A percentile compares a stretch with the other conserved stretches of the same genome.
Conservation (phyloP, 2,888 invertebrate genomes). For the Thymelicus sylvestris region DNA sequence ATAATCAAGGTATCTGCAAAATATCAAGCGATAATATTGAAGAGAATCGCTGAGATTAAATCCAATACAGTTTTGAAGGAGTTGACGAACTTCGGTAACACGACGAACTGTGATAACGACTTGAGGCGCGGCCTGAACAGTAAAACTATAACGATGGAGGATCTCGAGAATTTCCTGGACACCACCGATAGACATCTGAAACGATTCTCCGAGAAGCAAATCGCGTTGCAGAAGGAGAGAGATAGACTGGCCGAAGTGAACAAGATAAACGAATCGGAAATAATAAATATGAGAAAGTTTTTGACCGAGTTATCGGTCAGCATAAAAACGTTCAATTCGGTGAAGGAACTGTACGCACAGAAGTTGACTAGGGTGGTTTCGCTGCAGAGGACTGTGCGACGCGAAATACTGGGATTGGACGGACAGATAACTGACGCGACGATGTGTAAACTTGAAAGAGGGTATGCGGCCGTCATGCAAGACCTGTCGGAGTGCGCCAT, state of each 20-base stretch:
- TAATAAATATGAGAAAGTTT: constrained; percentile 72
- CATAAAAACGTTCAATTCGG: constrained; percentile 69
- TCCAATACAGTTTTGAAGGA: constrained; percentile 73
- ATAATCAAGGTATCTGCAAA: constrained; percentile 78
- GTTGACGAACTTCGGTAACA: constrained; percentile 72
- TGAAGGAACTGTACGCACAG: constrained; percentile 71
- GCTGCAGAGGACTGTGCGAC: constrained; percentile 69
- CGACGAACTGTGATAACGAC: constrained; percentile 62
- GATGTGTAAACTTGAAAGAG: constrained; percentile 69
- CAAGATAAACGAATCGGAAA: constrained; percentile 73
- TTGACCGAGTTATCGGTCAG: constrained; percentile 70
- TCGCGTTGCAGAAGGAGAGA: constrained; percentile 68
- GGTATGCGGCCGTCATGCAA: constrained; percentile 72
- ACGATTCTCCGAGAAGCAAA: constrained; percentile 70
- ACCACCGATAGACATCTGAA: constrained; percentile 73
- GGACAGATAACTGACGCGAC: constrained; percentile 58
- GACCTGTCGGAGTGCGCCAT: constrained; percentile 70
- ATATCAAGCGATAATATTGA: constrained; percentile 76
- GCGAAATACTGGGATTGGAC: constrained; percentile 70
- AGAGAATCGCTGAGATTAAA: constrained; percentile 75
- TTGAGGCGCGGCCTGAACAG: constrained; percentile 63
- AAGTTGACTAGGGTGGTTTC: constrained; percentile 69
- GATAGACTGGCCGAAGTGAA: constrained; percentile 72
- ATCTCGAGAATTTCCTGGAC: constrained; percentile 76
- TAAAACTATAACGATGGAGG: constrained; percentile 75